phyloP scores from a whole-genome alignment of 2,113 vertebrate species.

The Labrus mixtus region DNA sequence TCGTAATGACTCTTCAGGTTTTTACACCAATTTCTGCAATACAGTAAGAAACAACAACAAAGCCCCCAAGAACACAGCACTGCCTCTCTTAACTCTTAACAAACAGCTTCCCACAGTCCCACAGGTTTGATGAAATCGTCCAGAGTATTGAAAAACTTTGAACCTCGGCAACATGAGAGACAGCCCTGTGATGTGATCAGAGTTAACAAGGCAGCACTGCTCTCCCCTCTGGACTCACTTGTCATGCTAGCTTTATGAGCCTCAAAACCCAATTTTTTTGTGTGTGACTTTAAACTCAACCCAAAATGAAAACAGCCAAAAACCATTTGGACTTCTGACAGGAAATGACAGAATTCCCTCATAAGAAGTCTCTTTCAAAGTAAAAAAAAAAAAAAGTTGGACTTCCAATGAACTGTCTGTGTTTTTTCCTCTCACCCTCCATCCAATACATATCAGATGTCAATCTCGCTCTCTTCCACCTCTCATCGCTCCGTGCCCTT shows the following conservation, averaged over 20 bases:
- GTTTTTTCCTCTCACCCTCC: background rate
- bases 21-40: slow-evolving; percentile 16
- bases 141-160: slow-evolving; percentile 28
- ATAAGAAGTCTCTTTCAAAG: background rate
- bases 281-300: slow-evolving; percentile 8
- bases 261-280: slow-evolving; percentile 12
- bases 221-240: slow-evolving; percentile 14
- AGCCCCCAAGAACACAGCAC: background rate
- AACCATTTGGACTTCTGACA: background rate
- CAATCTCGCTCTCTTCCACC: background rate
- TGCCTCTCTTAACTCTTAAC: slow-evolving; percentile 14
- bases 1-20: background rate
- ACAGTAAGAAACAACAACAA: slow-evolving; percentile 43
- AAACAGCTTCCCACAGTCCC: slow-evolving; percentile 14
- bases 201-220: slow-evolving; percentile 30
- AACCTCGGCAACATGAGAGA: slow-evolving; percentile 29
- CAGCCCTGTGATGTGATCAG: slow-evolving; percentile 20
- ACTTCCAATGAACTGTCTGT: background rate
- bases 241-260: slow-evolving; percentile 33
- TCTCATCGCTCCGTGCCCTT: background rate
- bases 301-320: slow-evolving; percentile 26
- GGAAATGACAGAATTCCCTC: background rate
- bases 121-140: slow-evolving; percentile 25
- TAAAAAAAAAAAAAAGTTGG: background rate
- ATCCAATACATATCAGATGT: background rate